phyloP scores from a whole-genome alignment of 2,797 vertebrate species.

The Bovichtus diacanthus region DNA sequence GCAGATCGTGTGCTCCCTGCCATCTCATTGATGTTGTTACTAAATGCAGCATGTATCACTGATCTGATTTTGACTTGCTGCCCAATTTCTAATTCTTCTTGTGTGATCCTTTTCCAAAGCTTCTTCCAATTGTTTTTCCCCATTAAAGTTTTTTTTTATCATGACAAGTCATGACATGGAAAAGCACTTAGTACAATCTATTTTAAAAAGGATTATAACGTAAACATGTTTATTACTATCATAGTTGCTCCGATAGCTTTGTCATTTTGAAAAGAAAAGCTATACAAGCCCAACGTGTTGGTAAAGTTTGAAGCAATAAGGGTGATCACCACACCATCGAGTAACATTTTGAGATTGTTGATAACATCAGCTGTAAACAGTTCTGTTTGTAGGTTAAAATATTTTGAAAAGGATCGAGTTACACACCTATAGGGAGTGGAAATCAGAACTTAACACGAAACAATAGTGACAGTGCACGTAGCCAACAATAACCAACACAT shows the following conservation, averaged over 20 bases:
- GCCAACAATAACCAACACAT: background rate
- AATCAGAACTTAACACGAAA: background rate
- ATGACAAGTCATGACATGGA: too few species aligned
- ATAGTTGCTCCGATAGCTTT: background rate
- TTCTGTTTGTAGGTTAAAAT: too few species aligned
- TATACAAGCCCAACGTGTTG: background rate
- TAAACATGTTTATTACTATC: background rate
- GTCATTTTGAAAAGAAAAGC: background rate
- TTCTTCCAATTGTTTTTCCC: background rate
- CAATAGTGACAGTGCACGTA: background rate
- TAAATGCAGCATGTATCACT: slow-evolving; percentile 20
- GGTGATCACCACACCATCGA: too few species aligned
- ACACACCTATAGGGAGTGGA: too few species aligned
- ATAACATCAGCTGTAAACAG: too few species aligned
- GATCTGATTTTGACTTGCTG: slow-evolving; percentile 22
- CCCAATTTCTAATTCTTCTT: background rate
- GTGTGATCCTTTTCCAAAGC: slow-evolving; percentile 11
- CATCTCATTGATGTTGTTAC: slow-evolving; percentile 26
- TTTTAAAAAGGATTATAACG: background rate
- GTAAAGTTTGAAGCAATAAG: slow-evolving; percentile 24
- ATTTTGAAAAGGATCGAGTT: too few species aligned
- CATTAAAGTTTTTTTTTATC: background rate
- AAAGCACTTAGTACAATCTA: background rate
- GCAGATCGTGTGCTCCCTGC: slow-evolving; percentile 12
- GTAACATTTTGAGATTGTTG: too few species aligned